Percentiles rank a stretch among this genome's conserved stretches.
phyloP scores from a whole-genome alignment of 2,113 vertebrate species.

The Aspiorhynchus laticeps region DNA sequence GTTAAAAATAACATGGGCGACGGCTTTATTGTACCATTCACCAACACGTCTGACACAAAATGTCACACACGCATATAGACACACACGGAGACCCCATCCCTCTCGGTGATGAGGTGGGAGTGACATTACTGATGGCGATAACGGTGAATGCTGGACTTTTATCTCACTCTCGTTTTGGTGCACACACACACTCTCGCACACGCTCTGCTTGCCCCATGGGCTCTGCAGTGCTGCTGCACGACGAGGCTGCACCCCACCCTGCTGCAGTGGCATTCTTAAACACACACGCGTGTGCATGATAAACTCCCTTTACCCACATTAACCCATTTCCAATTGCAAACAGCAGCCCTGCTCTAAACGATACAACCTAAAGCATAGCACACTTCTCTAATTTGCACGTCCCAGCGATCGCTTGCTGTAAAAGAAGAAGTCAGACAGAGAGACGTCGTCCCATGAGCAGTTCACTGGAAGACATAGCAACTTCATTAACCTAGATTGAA shows the following conservation, averaged over 20 bases:
- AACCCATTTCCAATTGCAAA: constrained; percentile 42
- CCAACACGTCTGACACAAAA: constrained; percentile 57
- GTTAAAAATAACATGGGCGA: constrained; percentile 66
- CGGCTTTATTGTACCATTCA: constrained; percentile 59
- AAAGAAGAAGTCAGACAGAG: not conserved
- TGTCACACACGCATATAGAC: constrained; percentile 47
- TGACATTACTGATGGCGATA: constrained; percentile 40
- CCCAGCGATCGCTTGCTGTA: constrained; percentile 8
- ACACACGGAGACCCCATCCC: constrained; percentile 32
- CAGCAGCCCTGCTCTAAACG: constrained; percentile 23
- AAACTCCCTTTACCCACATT: constrained; percentile 46
- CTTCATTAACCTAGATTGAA: constrained; percentile 20
- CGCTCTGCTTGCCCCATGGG: constrained; percentile 42
- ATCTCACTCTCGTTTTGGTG: not conserved
- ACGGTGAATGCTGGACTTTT: constrained; percentile 13
- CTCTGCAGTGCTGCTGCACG: constrained; percentile 58
- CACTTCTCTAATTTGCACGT: not conserved
- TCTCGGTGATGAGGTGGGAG: not conserved
- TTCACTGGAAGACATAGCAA: constrained; percentile 16
- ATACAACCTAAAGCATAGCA: not conserved
- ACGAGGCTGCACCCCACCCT: constrained; percentile 56
- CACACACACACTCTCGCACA: not conserved
- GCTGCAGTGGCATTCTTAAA: constrained; percentile 56
- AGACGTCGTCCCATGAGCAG: not conserved
- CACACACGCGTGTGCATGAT: constrained; percentile 31